Evolutionary conservation across 2,888 invertebrate species (phyloP).

Genomic region (Oxystoma pomonae): DNA sequence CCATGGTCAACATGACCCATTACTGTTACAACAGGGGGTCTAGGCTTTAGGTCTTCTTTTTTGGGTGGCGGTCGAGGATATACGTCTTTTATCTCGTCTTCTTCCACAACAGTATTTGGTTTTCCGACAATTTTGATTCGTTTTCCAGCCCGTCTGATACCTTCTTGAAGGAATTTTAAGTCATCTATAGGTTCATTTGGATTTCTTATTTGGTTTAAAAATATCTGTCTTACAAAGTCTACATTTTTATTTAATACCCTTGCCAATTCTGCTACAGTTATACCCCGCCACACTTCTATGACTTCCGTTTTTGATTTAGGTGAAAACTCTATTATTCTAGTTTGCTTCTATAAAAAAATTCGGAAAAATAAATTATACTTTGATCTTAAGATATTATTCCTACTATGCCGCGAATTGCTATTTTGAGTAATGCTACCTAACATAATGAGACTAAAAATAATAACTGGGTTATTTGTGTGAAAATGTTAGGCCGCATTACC

Average conservation of each 20-base stretch:
- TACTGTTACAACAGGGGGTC: constrained; percentile 94
- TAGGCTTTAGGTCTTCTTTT: constrained; percentile 59
- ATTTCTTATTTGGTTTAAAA: constrained; percentile 37
- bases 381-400: too few relatives aligned
- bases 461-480: too few relatives aligned
- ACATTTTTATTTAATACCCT: constrained; percentile 58
- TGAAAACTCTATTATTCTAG: constrained; percentile 57
- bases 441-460: too few relatives aligned
- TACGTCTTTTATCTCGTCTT: constrained; percentile 44
- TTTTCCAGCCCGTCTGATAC: constrained; percentile 39
- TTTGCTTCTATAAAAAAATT: constrained; percentile 51
- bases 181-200: constrained; percentile 38
- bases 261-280: constrained; percentile 75
- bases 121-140: constrained; percentile 43
- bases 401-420: too few relatives aligned
- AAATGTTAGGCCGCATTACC: too few relatives aligned
- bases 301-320: constrained; percentile 55
- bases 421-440: too few relatives aligned
- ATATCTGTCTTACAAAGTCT: constrained; percentile 51
- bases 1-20: constrained; percentile 99
- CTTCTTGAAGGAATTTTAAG: constrained; percentile 41
- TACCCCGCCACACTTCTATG: constrained; percentile 73
- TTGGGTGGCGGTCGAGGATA: constrained; percentile 63
- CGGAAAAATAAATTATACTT: too few relatives aligned
- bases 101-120: constrained; percentile 30